These are phyloP conservation scores for Drosophila merina DNA, from an alignment of 2,888 invertebrate genomes.

Conservation along the genomic window DNA sequence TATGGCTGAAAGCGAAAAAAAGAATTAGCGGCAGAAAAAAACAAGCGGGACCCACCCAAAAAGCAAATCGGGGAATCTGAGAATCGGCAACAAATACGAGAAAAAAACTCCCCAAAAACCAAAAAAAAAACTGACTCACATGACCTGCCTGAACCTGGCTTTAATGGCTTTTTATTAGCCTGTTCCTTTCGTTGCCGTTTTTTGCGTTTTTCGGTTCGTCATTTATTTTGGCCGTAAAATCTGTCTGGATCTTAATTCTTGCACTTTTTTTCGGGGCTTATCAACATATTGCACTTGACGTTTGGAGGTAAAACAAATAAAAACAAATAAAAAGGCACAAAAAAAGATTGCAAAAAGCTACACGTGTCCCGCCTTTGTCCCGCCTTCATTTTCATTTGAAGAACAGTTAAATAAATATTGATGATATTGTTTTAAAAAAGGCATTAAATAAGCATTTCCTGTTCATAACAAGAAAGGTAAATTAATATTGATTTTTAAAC, in stretches of 20 bases:
- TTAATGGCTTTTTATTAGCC: slow-evolving; percentile 73
- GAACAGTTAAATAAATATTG: slow-evolving; percentile 42
- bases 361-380: neutral
- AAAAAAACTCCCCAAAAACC: slow-evolving; percentile 7
- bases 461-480: neutral
- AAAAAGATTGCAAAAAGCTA: slow-evolving; percentile 11
- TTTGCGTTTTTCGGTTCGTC: slow-evolving; percentile 19
- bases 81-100: neutral
- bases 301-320: slow-evolving; percentile 2
- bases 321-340: neutral
- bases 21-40: neutral
- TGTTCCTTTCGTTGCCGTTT: slow-evolving; percentile 21
- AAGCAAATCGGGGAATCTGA: slow-evolving; percentile 8
- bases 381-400: slow-evolving; percentile 43
- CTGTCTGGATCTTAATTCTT: slow-evolving; percentile 31
- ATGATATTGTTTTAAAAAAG: neutral
- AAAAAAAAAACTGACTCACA: slow-evolving; percentile 65
- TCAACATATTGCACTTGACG: slow-evolving; percentile 34
- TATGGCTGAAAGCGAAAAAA: slow-evolving; percentile 47
- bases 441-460: slow-evolving; percentile 9
- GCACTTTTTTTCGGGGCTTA: slow-evolving; percentile 2
- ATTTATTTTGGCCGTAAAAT: slow-evolving; percentile 46
- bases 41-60: slow-evolving; percentile 19
- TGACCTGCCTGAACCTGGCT: slow-evolving; percentile 75
- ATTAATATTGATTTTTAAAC: neutral